A percentile compares a stretch with the other conserved stretches of the same genome.
Evolutionary conservation across 2,113 vertebrate species (phyloP).

Genomic region (Archilochus colubris): DNA sequence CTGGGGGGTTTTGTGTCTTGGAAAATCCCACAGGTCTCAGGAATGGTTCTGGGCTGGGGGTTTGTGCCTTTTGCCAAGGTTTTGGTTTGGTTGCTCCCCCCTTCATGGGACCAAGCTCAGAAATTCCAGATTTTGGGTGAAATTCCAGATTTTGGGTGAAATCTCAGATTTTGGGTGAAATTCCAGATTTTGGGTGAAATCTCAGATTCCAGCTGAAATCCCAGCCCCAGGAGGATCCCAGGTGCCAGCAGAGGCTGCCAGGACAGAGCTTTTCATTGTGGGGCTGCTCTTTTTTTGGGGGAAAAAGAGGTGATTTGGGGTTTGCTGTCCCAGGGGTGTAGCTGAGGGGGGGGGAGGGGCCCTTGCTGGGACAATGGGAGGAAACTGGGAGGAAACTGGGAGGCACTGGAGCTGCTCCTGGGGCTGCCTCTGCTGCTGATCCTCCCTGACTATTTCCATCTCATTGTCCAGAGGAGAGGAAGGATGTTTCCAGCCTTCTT

Average conservation of each 20-base stretch:
- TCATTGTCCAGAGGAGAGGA: slow-evolving; percentile 38
- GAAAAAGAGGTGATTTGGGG: background rate
- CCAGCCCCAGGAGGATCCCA: accelerated
- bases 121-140: too few species aligned
- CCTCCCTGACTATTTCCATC: slow-evolving; percentile 50
- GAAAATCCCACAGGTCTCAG: background rate
- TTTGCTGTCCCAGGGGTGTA: background rate
- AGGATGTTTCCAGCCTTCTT: slow-evolving; percentile 62
- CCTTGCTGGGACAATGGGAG: background rate
- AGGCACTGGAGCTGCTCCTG: background rate
- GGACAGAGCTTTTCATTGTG: background rate
- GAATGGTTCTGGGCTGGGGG: accelerated
- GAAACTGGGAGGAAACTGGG: background rate
- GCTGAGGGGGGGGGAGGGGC: accelerated
- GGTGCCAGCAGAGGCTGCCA: accelerated
- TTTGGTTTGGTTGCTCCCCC: background rate
- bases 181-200: too few species aligned
- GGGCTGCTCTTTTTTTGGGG: background rate
- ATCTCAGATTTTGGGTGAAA: too few species aligned
- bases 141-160: too few species aligned
- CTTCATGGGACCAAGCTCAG: accelerated
- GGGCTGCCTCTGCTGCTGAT: background rate
- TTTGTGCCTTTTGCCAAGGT: too few species aligned
- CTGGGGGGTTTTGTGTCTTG: background rate
- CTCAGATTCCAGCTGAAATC: accelerated